Conservation (phyloP, 2,797 vertebrate genomes). For the Sternarchorhynchus goeldii region DNA sequence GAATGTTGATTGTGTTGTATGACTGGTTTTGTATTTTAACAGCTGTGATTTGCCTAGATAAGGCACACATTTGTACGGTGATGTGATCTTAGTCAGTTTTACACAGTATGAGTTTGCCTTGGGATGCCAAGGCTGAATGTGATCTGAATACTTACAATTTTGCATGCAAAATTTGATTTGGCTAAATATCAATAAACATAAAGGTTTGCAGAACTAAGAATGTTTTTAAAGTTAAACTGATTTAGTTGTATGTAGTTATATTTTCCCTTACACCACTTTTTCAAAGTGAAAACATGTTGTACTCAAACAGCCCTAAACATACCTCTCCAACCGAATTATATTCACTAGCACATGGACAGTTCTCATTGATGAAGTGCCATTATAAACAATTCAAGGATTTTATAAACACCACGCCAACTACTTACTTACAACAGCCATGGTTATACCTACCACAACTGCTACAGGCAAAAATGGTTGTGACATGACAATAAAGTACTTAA, state of each 20-base stretch:
- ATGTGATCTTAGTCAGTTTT: not conserved
- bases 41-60: constrained; percentile 21
- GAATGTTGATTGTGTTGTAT: not conserved
- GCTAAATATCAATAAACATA: too few relatives aligned
- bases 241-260: too few relatives aligned
- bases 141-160: not conserved
- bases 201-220: too few relatives aligned
- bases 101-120: not conserved
- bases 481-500: too few relatives aligned
- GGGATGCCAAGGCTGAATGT: not conserved
- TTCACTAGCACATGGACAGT: too few relatives aligned
- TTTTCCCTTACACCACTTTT: too few relatives aligned
- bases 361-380: too few relatives aligned
- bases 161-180: too few relatives aligned
- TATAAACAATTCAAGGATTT: not conserved
- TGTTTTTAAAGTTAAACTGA: too few relatives aligned
- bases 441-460: not conserved
- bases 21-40: not conserved
- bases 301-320: too few relatives aligned
- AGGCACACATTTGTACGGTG: not conserved
- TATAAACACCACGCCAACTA: not conserved
- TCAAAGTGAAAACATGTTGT: too few relatives aligned
- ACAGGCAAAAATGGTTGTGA: not conserved
- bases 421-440: not conserved
- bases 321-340: too few relatives aligned